Base-by-base conservation (phyloP, 2,113 vertebrate genomes). In the Cranoglanis bouderius region DNA sequence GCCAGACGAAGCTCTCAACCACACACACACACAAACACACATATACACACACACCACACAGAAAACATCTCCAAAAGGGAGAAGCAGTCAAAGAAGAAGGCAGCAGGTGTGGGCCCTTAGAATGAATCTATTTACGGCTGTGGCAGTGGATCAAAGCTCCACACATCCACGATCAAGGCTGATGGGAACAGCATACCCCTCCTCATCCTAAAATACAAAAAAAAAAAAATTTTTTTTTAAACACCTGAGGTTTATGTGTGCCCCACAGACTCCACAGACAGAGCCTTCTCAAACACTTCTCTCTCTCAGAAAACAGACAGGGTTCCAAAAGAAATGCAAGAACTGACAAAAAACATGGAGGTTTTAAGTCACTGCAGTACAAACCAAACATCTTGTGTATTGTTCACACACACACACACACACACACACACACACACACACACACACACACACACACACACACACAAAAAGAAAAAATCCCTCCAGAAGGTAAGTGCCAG, bases 31-130 rank as follows among this genome's bases (percentile, higher is more conserved):
- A 29, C 29, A 74, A 55, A 70, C 61, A 85, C 86, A 46, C 40
- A 81, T n/a, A n/a, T n/a, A 53, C 49, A 81, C 80, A n/a, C 74
- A 87, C 82, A 29, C 29, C 35, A 82, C 81, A 51, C 57, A 85
- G 83, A 88, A 85, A 88, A 77, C 88, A 85, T 87, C 90, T 85
- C 57, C 40, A 51, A 86, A 80, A 85, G 82, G 75, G 86, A 89
- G 61, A 75, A 26, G 55, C 55, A 43, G 81, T 61, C 55, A 83
- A 21, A 61, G 70, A 70, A 74, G 74, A 77, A 57, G 88, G 82
- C 53, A 82, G 80, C 90, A 91, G 90, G 90, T 91, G 90, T 85
- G 88, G 85, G 63, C 46, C 81, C 78, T 85, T 61, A 91, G 83
- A 83, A 82, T 67, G 38, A 88, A 75, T 86, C 77, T 88, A 82